A percentile compares a stretch with the other conserved stretches of the same genome.
These are phyloP conservation scores for Callitettix versicolor DNA, from an alignment of 1,140 invertebrate species.

Conservation along the genomic window DNA sequence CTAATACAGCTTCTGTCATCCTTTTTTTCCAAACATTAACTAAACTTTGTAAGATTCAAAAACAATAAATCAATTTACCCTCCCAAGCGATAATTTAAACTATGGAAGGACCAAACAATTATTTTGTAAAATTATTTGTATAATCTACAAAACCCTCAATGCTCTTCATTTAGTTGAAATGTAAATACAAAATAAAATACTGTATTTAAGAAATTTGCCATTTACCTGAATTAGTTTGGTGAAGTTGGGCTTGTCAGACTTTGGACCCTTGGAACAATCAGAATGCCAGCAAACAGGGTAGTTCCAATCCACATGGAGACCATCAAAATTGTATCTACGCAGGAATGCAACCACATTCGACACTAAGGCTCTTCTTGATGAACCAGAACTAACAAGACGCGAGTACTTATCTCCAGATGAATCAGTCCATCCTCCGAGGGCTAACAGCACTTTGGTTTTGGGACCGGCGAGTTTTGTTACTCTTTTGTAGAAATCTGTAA, in stretches of 20 bases:
- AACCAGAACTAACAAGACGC: constrained; percentile 51
- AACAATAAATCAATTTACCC: no score
- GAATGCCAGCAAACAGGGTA: constrained; percentile 88
- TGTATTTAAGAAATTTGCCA: no score
- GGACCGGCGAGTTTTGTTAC: constrained; percentile 8
- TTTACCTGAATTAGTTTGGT: constrained; percentile 57
- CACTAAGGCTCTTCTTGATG: constrained; percentile 50
- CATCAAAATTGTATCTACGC: constrained; percentile 61
- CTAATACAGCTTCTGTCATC: no score
- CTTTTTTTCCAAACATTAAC: no score
- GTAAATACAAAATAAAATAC: no score
- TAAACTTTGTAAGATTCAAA: no score
- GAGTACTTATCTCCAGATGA: constrained; percentile 77
- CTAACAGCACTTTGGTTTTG: constrained; percentile 49
- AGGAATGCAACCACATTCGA: constrained; percentile 55
- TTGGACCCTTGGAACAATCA: constrained; percentile 68
- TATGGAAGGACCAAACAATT: no score
- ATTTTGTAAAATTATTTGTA: no score
- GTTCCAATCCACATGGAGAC: constrained; percentile 82
- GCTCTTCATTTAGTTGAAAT: no score
- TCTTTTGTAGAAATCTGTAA: constrained; percentile 55
- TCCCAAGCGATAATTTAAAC: no score
- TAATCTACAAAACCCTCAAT: no score
- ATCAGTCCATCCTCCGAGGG: constrained; percentile 84
- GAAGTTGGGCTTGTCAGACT: constrained; percentile 65